phyloP scores from a whole-genome alignment of 23 tunicate genomes.

The Oikopleura dioica region DNA sequence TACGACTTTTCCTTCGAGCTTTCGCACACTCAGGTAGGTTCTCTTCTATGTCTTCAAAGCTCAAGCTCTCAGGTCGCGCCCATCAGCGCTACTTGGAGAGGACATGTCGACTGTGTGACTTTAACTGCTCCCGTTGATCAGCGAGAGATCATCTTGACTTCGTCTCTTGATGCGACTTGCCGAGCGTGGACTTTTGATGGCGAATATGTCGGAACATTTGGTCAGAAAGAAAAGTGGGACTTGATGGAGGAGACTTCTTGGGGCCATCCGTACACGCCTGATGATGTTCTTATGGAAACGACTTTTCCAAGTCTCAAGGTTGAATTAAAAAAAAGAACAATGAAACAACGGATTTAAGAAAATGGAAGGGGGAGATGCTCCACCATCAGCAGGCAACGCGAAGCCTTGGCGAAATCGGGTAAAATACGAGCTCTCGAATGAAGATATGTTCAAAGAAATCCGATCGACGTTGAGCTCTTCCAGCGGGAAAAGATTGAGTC shows the following conservation, averaged over 20 bases:
- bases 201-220: constrained; percentile 53
- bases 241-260: constrained; percentile 39
- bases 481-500: not conserved
- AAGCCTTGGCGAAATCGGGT: too few species aligned
- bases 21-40: not conserved
- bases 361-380: not conserved
- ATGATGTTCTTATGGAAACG: constrained; percentile 72
- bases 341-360: not conserved
- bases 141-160: constrained; percentile 29
- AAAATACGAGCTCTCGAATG: not conserved
- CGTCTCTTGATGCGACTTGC: constrained; percentile 45
- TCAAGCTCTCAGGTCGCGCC: too few species aligned
- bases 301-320: too few species aligned
- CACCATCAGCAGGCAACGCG: too few species aligned
- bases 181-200: constrained; percentile 47
- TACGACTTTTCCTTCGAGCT: too few species aligned
- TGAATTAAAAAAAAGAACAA: too few species aligned
- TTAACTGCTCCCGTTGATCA: constrained; percentile 25
- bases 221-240: constrained; percentile 57
- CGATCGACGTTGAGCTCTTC: not conserved
- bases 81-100: constrained; percentile 29
- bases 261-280: constrained; percentile 88
- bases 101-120: constrained; percentile 53
- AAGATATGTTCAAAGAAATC: not conserved
- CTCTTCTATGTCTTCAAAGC: too few species aligned